Base-by-base conservation (phyloP, 2,888 invertebrate species). In the Eupithecia abbreviata region DNA sequence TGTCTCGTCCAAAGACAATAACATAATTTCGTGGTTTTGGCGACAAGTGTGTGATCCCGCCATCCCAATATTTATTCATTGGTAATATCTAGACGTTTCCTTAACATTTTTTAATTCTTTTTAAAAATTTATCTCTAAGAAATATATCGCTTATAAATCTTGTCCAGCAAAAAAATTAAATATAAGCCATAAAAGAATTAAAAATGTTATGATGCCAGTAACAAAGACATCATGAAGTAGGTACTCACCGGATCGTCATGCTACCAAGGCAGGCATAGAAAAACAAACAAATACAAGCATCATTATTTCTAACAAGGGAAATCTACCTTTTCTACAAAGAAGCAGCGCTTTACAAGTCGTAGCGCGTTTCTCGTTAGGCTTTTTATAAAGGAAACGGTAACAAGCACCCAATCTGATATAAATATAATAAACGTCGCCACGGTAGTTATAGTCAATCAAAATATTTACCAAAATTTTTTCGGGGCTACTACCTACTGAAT, bases 201-300 rank as follows among this genome's bases (percentile, higher is more conserved):
- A 42, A 66, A 71, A 74, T 65, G 67, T 74, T 73, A 49, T 9
- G 68, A 78, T 75, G 75, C 47, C 73, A 58, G 78, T 73, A 72
- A 66, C 47, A 72, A 71, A 49, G 71, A 74, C 73, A 77, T 75
- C 67, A 58, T 73, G 73, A 75, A 78, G 78, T 51, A 51, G 15
- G 49, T 68, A 90, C 92, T 92, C 86, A 93, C 93, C 90, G 76
- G 74, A 74, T 78, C 76, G 66, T 78, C 78, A 72, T 78, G 76
- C 78, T 78, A 76, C 68, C 72, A n/a, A 74, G 74, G 78, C 62
- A 75, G 75, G 75, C 79, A 71, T 72, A 74, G 68, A 7, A 74
- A 74, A 75, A 75, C 42, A 76, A 77, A 75, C 30, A 62, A 62
- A 30, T 30, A 62, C 12, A 71, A 69, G 76, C 72, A 78, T 78